These are phyloP conservation scores for Macrotrachela quadricornifera DNA, from an alignment of 1,140 invertebrate genomes.

Conservation along the genomic window DNA sequence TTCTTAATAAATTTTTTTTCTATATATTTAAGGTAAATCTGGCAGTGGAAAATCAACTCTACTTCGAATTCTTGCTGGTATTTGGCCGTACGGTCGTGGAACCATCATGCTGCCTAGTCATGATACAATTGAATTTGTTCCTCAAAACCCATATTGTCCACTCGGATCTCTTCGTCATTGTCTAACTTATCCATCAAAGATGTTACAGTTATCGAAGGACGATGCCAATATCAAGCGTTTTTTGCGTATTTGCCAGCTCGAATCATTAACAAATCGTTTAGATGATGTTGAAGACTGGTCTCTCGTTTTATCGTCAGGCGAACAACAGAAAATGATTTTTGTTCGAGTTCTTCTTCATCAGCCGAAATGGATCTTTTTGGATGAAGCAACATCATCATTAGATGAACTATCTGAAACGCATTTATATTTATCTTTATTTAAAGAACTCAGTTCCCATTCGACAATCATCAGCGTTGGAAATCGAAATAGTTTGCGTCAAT, in stretches of 20 bases:
- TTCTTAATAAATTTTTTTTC: conserved; percentile 17
- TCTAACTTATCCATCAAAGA: too few species aligned
- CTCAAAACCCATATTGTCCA: too few species aligned
- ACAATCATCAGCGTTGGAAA: conserved; percentile 37
- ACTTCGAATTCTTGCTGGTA: conserved; percentile 35
- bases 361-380: conserved; percentile 36
- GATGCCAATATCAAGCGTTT: too few species aligned
- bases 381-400: conserved; percentile 42
- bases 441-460: conserved; percentile 21
- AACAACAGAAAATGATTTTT: conserved; percentile 40
- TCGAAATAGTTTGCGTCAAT: conserved; percentile 28
- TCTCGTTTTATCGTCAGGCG: conserved; percentile 41
- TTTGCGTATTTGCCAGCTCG: too few species aligned
- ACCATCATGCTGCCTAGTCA: too few species aligned
- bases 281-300: conserved; percentile 22
- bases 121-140: too few species aligned
- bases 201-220: too few species aligned
- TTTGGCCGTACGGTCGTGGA: conserved; percentile 28
- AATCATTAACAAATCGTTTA: too few species aligned
- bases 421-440: conserved; percentile 31
- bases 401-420: conserved; percentile 34
- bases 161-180: too few species aligned
- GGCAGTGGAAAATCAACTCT: conserved; percentile 41
- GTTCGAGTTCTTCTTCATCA: conserved; percentile 40
- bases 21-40: conserved; percentile 38